Evolutionary conservation across 2,113 vertebrate species (phyloP).

Genomic region (Laticauda colubrina): DNA sequence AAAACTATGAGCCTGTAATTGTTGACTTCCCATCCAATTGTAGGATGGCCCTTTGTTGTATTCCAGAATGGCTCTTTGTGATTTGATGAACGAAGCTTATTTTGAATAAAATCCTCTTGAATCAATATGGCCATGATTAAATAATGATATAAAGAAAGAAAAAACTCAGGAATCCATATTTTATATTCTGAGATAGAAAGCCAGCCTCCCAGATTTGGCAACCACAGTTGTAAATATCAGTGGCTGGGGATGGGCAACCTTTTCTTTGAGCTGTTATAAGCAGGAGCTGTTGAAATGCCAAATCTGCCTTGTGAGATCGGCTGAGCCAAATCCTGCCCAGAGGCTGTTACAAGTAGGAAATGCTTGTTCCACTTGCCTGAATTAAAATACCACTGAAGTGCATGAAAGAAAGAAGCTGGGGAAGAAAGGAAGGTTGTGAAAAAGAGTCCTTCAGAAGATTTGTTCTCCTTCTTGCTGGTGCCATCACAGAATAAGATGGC

Average conservation of each 20-base stretch:
- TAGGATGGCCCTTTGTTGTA: neutral
- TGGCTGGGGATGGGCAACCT: neutral
- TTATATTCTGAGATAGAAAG: neutral
- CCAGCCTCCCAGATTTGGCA: neutral
- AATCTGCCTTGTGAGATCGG: constrained; percentile 39
- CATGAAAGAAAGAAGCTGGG: neutral
- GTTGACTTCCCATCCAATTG: neutral
- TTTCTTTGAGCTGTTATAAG: neutral
- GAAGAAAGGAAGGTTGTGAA: neutral
- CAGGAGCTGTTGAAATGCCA: constrained; percentile 20
- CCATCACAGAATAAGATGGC: neutral
- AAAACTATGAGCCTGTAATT: neutral
- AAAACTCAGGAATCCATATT: neutral
- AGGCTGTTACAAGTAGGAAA: constrained; percentile 46
- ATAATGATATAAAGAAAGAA: neutral
- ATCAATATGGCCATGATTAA: neutral
- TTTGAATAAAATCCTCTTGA: neutral
- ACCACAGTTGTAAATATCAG: neutral
- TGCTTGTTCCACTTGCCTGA: constrained; percentile 32
- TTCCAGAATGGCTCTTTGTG: neutral
- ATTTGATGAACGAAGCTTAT: neutral
- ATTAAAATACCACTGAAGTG: constrained; percentile 20
- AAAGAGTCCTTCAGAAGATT: neutral
- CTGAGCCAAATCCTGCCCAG: constrained; percentile 58
- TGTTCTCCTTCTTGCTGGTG: neutral